Evolutionary conservation across 2,113 vertebrate species (phyloP).

Genomic region (Oncorhynchus gorbuscha): DNA sequence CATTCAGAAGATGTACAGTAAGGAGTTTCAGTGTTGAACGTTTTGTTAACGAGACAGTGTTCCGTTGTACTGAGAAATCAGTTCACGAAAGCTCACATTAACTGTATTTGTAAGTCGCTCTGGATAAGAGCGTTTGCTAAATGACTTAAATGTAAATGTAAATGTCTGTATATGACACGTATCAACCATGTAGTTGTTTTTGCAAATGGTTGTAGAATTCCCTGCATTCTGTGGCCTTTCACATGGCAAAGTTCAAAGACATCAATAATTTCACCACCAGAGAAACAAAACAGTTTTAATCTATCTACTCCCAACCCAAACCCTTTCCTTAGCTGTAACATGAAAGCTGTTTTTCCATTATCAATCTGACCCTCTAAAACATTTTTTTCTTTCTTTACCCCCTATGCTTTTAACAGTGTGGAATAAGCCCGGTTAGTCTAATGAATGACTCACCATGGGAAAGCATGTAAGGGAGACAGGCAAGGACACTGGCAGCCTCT

Average conservation of each 20-base stretch:
- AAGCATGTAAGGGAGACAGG: conserved; percentile 10
- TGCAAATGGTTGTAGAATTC: too few species aligned
- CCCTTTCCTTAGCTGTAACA: not conserved
- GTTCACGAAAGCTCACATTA: too few species aligned
- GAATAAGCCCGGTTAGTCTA: conserved; percentile 18
- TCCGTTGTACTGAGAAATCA: too few species aligned
- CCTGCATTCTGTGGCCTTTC: too few species aligned
- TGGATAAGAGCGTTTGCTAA: too few species aligned
- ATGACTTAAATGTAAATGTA: too few species aligned
- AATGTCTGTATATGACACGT: too few species aligned
- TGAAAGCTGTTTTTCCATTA: not conserved
- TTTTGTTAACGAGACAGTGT: too few species aligned
- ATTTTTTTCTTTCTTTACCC: conserved; percentile 19
- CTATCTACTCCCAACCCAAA: not conserved
- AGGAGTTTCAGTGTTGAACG: too few species aligned
- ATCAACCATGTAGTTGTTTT: too few species aligned
- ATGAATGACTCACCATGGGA: conserved; percentile 41
- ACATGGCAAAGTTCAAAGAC: not conserved
- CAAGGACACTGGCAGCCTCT: not conserved
- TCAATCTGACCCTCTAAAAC: conserved; percentile 5
- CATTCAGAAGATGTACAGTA: too few species aligned
- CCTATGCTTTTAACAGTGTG: conserved; percentile 15
- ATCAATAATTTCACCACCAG: not conserved
- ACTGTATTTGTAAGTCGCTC: too few species aligned
- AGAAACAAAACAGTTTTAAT: not conserved